These are phyloP conservation scores for Osmerus mordax DNA, from an alignment of 2,113 vertebrate genomes.

Conservation along the genomic window DNA sequence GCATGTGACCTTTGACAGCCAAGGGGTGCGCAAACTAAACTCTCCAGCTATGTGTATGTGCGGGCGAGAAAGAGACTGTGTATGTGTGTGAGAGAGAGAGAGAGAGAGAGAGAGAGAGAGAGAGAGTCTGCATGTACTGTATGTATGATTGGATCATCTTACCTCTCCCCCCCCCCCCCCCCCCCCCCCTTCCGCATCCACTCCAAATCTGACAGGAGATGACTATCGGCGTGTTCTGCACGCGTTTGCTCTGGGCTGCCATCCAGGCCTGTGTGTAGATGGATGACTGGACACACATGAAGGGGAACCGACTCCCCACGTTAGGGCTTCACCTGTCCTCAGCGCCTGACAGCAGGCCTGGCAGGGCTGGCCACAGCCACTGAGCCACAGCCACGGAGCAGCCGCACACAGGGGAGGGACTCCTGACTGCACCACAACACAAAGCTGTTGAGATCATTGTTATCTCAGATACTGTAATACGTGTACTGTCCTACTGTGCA, in stretches of 20 bases:
- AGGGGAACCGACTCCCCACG: constrained; percentile 4
- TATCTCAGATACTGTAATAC: neutral
- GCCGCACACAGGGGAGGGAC: neutral
- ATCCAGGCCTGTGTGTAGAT: neutral
- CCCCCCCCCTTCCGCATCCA: neutral
- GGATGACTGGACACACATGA: neutral
- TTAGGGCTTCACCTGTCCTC: neutral
- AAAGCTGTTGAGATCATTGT: neutral
- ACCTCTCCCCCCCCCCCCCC: neutral
- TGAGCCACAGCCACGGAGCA: neutral
- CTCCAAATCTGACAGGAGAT: neutral
- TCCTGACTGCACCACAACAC: neutral
- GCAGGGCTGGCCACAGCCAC: neutral
- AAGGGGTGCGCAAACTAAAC: constrained; percentile 8
- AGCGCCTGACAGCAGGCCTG: constrained; percentile 2
- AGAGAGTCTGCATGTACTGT: constrained; percentile 1
- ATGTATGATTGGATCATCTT: neutral
- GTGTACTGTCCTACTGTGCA: too few species aligned
- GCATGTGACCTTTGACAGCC: constrained; percentile 48
- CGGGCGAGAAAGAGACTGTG: neutral
- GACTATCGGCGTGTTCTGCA: neutral
- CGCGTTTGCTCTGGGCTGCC: constrained; percentile 11
- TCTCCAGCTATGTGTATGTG: constrained; percentile 25
- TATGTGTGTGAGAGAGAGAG: neutral
- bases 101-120: neutral